Base-by-base conservation (phyloP, 2,888 invertebrate genomes). In the Syrista parreyssii region DNA sequence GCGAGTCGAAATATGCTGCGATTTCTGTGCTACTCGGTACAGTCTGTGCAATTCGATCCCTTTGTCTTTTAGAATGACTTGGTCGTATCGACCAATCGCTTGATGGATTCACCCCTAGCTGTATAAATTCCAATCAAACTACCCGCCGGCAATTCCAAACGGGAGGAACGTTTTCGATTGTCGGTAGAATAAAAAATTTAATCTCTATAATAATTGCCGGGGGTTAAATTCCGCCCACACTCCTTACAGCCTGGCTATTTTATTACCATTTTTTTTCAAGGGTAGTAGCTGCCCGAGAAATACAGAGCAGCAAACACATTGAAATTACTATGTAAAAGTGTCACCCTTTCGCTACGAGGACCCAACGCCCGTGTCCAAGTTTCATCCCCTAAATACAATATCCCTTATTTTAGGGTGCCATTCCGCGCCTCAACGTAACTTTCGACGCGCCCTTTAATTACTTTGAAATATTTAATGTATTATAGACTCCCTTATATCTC, bases 1-100 rank as follows among this genome's bases (percentile, higher is more conserved):
- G 84, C 86, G 88, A 87, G 80, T 89, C 88, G 88, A 89, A 88
- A 89, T 89, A 88, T 87, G 88, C 88, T 35, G 75, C 34, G 78
- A 68, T 68, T 68, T 31, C 40, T 23, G 15, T 30, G 23, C 23
- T 75, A 15, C 12, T 68, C 3, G 75, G 79, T 55, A 55, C 40
- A 55, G 40, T 55, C 40, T 9, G 40, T 55, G 40, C 40, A 55
- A 55, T 55, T 55, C 40, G 40, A 55, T 55, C 40, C 23, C 40
- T 23, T 55, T 55, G 15, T 15, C 40, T 55, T 55, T 6, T 9
- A 23, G 23, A 23, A 55, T 55, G 40, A 55, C 23, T 55, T 9
- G 23, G 23, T 55, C 6, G 40, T 55, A 55, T 55, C 40, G 40
- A 9, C 6, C 23, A 55, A 23, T 55, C 40, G 23, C 6, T 2